phyloP scores from a whole-genome alignment of 2,888 invertebrate species.

The Lamellibrachia satsuma region DNA sequence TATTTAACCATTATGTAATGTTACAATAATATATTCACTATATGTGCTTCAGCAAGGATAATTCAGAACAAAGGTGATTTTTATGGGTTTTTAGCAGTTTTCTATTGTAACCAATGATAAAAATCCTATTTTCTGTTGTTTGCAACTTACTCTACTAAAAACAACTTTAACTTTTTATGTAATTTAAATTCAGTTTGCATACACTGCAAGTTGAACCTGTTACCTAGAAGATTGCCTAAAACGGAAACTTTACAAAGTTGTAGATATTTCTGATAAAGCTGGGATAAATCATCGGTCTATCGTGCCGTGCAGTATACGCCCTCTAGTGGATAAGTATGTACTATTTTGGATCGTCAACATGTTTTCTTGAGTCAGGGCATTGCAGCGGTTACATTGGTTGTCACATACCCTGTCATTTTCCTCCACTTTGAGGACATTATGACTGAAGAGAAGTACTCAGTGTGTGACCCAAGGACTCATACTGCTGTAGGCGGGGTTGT shows the following conservation, averaged over 20 bases:
- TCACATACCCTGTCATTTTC: neutral
- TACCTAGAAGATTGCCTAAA: neutral
- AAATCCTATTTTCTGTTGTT: neutral
- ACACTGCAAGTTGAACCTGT: neutral
- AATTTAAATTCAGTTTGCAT: neutral
- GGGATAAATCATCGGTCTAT: neutral
- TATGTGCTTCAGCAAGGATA: too few relatives aligned
- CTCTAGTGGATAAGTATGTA: conserved; percentile 1
- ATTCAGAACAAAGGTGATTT: too few relatives aligned
- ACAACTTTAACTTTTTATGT: neutral
- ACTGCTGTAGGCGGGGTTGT: neutral
- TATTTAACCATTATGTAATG: neutral
- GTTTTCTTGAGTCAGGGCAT: neutral
- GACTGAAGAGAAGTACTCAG: neutral
- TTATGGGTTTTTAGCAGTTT: too few relatives aligned
- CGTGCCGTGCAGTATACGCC: neutral
- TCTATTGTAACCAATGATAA: too few relatives aligned
- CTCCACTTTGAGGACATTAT: neutral
- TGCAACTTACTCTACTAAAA: neutral
- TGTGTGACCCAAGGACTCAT: neutral
- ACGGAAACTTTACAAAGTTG: neutral
- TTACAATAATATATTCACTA: neutral
- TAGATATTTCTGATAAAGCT: neutral
- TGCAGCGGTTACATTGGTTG: neutral
- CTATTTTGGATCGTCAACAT: neutral